Conservation (phyloP, 2,888 invertebrate genomes). For the Acleris emargana region DNA sequence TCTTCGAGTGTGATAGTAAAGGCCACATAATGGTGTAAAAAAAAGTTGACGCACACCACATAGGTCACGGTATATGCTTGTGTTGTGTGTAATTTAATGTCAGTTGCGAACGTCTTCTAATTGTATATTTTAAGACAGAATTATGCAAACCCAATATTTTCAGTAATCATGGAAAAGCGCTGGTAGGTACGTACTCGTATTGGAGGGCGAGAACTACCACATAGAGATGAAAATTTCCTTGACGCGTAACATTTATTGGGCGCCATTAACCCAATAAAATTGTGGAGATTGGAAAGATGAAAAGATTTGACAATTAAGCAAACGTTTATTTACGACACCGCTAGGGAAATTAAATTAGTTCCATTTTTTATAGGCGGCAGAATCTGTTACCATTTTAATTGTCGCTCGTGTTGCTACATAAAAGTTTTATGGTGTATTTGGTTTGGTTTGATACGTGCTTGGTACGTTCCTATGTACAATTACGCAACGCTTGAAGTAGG, state of each 20-base stretch:
- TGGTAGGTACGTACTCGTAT: not conserved
- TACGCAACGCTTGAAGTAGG: not conserved
- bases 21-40: too few species aligned
- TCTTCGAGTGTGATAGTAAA: too few species aligned
- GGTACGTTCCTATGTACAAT: not conserved
- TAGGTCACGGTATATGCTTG: too few species aligned
- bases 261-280: conserved; percentile 1
- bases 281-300: conserved; percentile 1
- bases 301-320: conserved; percentile 18
- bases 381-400: conserved; percentile 24
- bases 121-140: too few species aligned
- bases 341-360: conserved; percentile 4
- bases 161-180: conserved; percentile 9
- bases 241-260: conserved; percentile 4
- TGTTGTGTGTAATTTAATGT: too few species aligned
- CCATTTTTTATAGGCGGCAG: conserved; percentile 3
- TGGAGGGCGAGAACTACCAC: conserved; percentile 11
- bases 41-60: too few species aligned
- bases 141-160: too few species aligned
- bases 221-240: conserved; percentile 7
- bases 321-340: conserved; percentile 14
- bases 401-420: conserved; percentile 2
- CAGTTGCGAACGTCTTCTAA: too few species aligned
- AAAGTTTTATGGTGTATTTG: conserved; percentile 2
- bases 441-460: not conserved